phyloP scores from a whole-genome alignment of 2,113 vertebrate species.

The Acrocephalus arundinaceus region DNA sequence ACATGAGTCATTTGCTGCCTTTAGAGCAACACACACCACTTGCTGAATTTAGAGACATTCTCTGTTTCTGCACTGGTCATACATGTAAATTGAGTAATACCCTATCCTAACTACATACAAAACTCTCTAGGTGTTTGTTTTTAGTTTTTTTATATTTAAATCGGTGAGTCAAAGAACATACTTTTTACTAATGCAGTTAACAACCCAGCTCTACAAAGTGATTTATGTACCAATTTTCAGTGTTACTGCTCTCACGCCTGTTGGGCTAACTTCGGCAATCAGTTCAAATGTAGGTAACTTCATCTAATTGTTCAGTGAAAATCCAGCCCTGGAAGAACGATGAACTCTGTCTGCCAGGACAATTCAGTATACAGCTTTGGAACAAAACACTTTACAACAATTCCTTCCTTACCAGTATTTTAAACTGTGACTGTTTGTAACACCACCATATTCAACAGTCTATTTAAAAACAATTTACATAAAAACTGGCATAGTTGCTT shows the following conservation, averaged over 20 bases:
- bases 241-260: background rate
- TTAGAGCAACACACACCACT: constrained; percentile 61
- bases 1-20: constrained; percentile 69
- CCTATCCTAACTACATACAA: background rate
- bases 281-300: background rate
- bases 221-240: background rate
- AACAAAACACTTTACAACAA: constrained; percentile 26
- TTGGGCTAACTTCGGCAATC: background rate
- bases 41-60: constrained; percentile 59
- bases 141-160: background rate
- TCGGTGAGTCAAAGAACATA: background rate
- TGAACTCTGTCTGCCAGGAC: background rate
- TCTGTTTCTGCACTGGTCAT: constrained; percentile 6
- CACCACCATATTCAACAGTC: background rate
- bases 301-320: background rate
- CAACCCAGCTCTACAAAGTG: background rate
- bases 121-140: background rate
- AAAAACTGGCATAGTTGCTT: background rate
- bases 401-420: constrained; percentile 37
- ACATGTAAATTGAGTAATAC: background rate
- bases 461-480: constrained; percentile 9
- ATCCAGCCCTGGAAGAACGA: background rate
- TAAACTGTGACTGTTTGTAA: background rate
- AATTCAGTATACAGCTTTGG: background rate
- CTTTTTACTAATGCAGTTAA: background rate